phyloP scores from a whole-genome alignment of 2,797 vertebrate species.

The Luscinia luscinia region DNA sequence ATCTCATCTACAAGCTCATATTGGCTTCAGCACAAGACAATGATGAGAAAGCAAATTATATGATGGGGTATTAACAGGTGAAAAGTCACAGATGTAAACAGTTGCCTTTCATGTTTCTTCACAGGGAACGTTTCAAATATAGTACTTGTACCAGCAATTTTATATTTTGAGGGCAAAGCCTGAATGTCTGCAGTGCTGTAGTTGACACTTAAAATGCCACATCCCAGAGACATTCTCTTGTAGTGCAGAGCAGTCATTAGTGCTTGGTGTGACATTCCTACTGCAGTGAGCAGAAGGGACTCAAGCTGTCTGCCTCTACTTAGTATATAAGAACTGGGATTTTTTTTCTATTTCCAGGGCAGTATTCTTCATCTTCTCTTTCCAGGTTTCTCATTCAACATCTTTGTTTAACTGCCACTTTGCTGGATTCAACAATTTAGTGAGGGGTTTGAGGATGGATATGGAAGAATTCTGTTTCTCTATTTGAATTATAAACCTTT shows the following conservation, averaged over 20 bases:
- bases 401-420: not conserved
- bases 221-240: not conserved
- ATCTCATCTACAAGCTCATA: not conserved
- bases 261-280: not conserved
- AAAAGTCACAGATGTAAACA: not conserved
- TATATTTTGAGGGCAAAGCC: not conserved
- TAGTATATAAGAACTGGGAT: not conserved
- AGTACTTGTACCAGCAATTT: not conserved
- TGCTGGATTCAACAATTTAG: not conserved
- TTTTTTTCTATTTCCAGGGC: not conserved
- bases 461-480: not conserved
- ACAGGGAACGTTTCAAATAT: not conserved
- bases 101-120: not conserved
- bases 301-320: conserved; percentile 31
- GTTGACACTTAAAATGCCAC: conserved; percentile 3
- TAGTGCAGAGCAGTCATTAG: not conserved
- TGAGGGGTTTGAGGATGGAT: not conserved
- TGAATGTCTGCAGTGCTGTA: not conserved
- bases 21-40: not conserved
- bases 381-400: conserved; percentile 1
- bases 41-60: not conserved
- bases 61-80: not conserved
- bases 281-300: conserved; percentile 14
- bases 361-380: conserved; percentile 1
- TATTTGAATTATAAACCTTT: not conserved